Conservation (phyloP, 2,888 invertebrate genomes). For the Metallyticus violacea region DNA sequence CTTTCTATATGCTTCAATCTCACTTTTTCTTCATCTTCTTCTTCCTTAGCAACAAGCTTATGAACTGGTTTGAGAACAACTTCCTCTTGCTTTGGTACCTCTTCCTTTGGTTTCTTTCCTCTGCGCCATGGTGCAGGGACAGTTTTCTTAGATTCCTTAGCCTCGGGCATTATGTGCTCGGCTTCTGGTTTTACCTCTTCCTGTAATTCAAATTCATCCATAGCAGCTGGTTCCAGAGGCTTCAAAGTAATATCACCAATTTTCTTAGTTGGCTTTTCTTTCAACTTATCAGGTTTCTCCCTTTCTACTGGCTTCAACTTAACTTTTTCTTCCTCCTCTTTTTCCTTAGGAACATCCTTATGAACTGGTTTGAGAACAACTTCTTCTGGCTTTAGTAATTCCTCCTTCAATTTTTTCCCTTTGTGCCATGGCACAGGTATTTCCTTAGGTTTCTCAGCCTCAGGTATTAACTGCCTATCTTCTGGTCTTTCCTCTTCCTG, state of each 20-base stretch:
- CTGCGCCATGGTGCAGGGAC: slow-evolving; percentile 40
- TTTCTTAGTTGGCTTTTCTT: slow-evolving; percentile 7
- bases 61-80: slow-evolving; percentile 31
- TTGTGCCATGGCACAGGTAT: slow-evolving; percentile 39
- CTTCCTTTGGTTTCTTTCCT: slow-evolving; percentile 25
- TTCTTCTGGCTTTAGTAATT: slow-evolving; percentile 36
- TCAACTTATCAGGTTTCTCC: slow-evolving; percentile 18
- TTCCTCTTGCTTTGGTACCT: slow-evolving; percentile 36
- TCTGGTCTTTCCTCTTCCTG: slow-evolving; percentile 34
- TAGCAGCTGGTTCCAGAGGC: slow-evolving; percentile 24
- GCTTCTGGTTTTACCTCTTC: slow-evolving; percentile 37
- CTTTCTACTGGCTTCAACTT: slow-evolving; percentile 39
- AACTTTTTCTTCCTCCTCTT: slow-evolving; percentile 38
- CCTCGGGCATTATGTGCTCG: slow-evolving; percentile 24
- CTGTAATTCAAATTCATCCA: slow-evolving; percentile 32
- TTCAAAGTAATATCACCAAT: slow-evolving; percentile 35
- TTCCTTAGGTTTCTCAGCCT: slow-evolving; percentile 31
- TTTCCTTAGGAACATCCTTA: neutral
- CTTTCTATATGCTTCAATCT: slow-evolving; percentile 39
- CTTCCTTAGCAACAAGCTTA: neutral
- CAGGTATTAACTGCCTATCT: slow-evolving; percentile 30
- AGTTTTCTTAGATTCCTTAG: slow-evolving; percentile 28
- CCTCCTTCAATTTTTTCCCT: slow-evolving; percentile 35
- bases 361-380: slow-evolving; percentile 29
- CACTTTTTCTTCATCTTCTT: slow-evolving; percentile 38